Evolutionary conservation across 1,140 invertebrate genomes (phyloP).

Genomic region (Solenopsis invicta): DNA sequence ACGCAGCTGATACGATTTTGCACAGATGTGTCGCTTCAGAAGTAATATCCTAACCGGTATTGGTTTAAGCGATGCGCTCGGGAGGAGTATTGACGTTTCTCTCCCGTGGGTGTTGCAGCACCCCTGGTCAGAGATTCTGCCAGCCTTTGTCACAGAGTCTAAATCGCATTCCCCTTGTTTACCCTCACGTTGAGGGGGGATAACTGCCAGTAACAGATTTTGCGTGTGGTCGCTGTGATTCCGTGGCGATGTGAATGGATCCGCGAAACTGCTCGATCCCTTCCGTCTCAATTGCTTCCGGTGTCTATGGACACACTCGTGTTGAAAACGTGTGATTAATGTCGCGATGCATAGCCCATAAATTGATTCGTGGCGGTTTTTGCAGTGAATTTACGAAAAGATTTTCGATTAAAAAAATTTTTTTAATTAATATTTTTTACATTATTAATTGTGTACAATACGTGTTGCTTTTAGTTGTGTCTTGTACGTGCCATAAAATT

Average conservation of each 20-base stretch:
- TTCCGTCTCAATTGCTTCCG: constrained; percentile 63
- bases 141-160: constrained; percentile 63
- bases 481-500: background rate
- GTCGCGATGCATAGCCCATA: background rate
- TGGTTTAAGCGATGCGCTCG: constrained; percentile 20
- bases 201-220: constrained; percentile 70
- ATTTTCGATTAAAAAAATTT: constrained; percentile 2
- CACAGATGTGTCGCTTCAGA: constrained; percentile 45
- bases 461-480: background rate
- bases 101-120: constrained; percentile 36
- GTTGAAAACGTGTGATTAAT: constrained; percentile 83
- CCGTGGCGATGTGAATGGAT: constrained; percentile 63
- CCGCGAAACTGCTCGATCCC: constrained; percentile 58
- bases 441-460: background rate
- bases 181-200: constrained; percentile 70
- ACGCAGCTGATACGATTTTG: constrained; percentile 45
- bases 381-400: background rate
- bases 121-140: constrained; percentile 12
- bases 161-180: constrained; percentile 75
- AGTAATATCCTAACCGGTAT: constrained; percentile 20
- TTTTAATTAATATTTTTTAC: background rate
- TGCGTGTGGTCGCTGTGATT: constrained; percentile 51
- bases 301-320: constrained; percentile 63
- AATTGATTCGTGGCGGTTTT: background rate
- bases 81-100: constrained; percentile 49